These are phyloP conservation scores for Idris sp. DNA, from an alignment of 1,140 invertebrate genomes.

Conservation along the genomic window DNA sequence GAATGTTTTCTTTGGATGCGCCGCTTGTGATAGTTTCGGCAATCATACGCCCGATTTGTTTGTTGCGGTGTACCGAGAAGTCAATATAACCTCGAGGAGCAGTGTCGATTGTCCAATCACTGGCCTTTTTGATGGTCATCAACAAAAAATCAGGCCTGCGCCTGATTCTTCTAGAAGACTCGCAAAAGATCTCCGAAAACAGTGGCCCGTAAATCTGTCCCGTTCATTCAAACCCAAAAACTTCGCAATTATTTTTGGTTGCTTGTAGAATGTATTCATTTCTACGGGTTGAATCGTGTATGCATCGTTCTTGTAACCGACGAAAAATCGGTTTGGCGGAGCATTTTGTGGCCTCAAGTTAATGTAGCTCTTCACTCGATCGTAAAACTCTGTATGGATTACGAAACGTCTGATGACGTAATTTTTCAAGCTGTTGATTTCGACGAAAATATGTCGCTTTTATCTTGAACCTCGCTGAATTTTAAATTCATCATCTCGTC, in stretches of 20 bases:
- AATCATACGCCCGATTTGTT: too few relatives aligned
- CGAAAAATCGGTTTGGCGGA: not conserved
- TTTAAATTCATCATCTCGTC: not conserved
- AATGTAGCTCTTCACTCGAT: conserved; percentile 6
- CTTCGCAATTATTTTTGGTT: conserved; percentile 1
- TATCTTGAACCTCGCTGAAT: not conserved
- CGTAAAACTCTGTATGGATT: not conserved
- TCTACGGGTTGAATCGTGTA: conserved; percentile 5
- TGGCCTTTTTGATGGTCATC: too few relatives aligned
- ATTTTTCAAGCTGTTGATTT: not conserved
- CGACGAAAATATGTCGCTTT: not conserved
- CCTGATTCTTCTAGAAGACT: too few relatives aligned
- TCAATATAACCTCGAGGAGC: too few relatives aligned
- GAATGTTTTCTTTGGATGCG: too few relatives aligned
- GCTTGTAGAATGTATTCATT: conserved; percentile 2
- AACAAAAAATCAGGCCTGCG: too few relatives aligned
- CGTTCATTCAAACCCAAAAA: not conserved
- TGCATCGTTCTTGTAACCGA: not conserved
- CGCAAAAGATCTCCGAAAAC: too few relatives aligned
- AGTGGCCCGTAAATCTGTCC: too few relatives aligned
- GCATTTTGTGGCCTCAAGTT: not conserved
- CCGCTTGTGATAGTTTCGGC: too few relatives aligned
- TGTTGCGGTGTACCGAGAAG: too few relatives aligned
- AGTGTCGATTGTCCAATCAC: too few relatives aligned
- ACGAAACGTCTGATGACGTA: not conserved